These are phyloP conservation scores for Anabas testudineus DNA, from an alignment of 2,797 vertebrate species.

Conservation along the genomic window DNA sequence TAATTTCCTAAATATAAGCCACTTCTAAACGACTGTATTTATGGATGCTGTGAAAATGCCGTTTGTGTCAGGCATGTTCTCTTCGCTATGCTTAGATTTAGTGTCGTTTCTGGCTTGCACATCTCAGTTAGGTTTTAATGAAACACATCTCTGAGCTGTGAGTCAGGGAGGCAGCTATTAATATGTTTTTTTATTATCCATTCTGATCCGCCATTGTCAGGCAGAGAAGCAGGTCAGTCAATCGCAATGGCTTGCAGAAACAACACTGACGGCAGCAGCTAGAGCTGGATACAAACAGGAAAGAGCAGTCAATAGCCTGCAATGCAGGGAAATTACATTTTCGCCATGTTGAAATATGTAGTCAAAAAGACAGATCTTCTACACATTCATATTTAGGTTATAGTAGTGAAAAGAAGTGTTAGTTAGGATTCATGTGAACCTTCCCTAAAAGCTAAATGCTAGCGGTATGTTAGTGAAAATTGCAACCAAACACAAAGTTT, in stretches of 20 bases:
- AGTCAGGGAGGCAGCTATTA: conserved; percentile 53
- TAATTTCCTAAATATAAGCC: conserved; percentile 24
- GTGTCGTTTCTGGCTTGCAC: conserved; percentile 55
- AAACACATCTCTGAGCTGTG: conserved; percentile 68
- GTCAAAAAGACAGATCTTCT: not conserved
- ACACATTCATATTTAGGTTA: not conserved
- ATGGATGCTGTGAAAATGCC: conserved; percentile 21
- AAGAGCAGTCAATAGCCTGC: conserved; percentile 18
- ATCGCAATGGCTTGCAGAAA: conserved; percentile 28
- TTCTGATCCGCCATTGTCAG: conserved; percentile 56
- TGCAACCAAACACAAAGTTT: not conserved
- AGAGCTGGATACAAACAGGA: conserved; percentile 23
- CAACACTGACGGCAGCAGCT: conserved; percentile 35
- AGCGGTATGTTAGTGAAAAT: conserved; percentile 2
- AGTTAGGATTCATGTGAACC: not conserved
- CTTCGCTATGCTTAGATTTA: conserved; percentile 41
- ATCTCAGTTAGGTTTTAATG: conserved; percentile 60
- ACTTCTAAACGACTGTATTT: conserved; percentile 4
- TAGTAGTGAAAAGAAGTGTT: not conserved
- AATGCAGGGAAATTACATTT: conserved; percentile 10
- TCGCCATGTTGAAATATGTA: conserved; percentile 4
- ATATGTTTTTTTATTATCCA: conserved; percentile 59
- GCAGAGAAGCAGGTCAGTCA: conserved; percentile 42
- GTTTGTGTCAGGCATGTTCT: conserved; percentile 45
- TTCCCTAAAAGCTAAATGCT: conserved; percentile 3